A percentile compares a stretch with the other conserved stretches of the same genome.
Conservation (phyloP, 2,888 invertebrate species). For the Octodonta nipae region DNA sequence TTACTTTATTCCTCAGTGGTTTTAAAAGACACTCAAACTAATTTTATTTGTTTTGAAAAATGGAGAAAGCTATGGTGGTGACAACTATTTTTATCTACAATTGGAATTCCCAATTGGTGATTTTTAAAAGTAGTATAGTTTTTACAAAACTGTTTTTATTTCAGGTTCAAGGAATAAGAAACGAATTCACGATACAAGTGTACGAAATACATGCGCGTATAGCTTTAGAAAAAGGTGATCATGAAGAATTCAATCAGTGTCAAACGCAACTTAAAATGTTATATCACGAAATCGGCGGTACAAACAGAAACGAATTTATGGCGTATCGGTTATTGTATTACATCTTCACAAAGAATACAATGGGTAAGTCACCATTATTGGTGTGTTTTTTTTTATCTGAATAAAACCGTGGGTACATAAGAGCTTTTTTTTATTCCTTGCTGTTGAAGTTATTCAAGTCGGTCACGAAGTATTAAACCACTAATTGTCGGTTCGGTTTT, state of each 20-base stretch:
- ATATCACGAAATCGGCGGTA: slow-evolving; percentile 64
- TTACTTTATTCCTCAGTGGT: too few relatives aligned
- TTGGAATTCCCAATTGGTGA: neutral
- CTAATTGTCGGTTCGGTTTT: too few relatives aligned
- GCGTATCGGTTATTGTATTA: slow-evolving; percentile 95
- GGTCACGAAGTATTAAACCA: too few relatives aligned
- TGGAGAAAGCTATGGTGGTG: too few relatives aligned
- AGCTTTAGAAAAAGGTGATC: slow-evolving; percentile 93
- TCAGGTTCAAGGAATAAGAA: slow-evolving; percentile 88
- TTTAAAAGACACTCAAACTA: too few relatives aligned
- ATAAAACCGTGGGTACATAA: too few relatives aligned
- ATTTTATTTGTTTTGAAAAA: too few relatives aligned
- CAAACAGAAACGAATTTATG: slow-evolving; percentile 80
- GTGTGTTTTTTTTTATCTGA: too few relatives aligned
- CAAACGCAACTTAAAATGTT: slow-evolving; percentile 95
- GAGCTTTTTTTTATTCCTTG: too few relatives aligned
- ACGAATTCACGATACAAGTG: slow-evolving; percentile 89
- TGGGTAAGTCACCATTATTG: slow-evolving; percentile 71
- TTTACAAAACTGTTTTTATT: slow-evolving; percentile 13
- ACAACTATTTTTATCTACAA: too few relatives aligned
- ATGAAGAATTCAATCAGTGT: slow-evolving; percentile 99
- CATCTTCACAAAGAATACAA: slow-evolving; percentile 92
- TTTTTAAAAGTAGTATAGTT: too few relatives aligned
- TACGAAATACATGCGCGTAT: slow-evolving; percentile 98
- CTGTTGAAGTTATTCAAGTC: too few relatives aligned